Percentiles rank a stretch among this genome's conserved stretches.
Conservation (phyloP, 2,888 invertebrate genomes). For the Protula sp. region DNA sequence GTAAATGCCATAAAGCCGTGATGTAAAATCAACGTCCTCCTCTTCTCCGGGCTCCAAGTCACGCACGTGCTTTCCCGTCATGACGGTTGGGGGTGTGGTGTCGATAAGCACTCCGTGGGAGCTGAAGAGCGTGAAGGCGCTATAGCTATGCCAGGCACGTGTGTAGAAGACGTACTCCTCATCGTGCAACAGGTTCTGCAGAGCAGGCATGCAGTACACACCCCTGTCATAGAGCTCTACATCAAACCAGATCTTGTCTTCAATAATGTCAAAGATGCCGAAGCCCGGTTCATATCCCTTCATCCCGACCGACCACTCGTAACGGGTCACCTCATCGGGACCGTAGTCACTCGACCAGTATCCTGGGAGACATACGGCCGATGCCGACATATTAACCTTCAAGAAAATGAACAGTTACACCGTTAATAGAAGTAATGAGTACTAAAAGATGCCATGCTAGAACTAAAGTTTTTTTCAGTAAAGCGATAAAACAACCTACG, state of each 20-base stretch:
- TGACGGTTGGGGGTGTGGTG: background rate
- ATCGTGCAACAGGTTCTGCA: background rate
- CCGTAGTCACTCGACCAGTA: background rate
- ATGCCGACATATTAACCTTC: no score
- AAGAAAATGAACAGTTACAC: no score
- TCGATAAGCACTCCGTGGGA: background rate
- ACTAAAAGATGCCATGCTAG: no score
- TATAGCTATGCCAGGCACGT: background rate
- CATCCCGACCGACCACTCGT: background rate
- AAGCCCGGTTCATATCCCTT: background rate
- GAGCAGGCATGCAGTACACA: background rate
- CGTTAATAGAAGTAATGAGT: no score
- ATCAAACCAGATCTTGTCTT: constrained; percentile 1
- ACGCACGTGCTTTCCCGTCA: background rate
- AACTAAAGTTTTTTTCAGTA: no score
- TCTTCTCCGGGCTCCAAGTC: background rate
- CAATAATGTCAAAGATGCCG: background rate
- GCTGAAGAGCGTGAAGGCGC: background rate
- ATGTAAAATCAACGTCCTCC: background rate
- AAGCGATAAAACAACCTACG: no score
- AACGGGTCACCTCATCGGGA: background rate
- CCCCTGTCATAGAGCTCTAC: background rate
- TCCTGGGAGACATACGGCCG: background rate
- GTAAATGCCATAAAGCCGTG: background rate
- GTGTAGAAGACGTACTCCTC: background rate